Evolutionary conservation across 2,888 invertebrate genomes (phyloP), one percentile per base, ranked within the genome.

Genomic region (Pachycephus smyrnensis): DNA sequence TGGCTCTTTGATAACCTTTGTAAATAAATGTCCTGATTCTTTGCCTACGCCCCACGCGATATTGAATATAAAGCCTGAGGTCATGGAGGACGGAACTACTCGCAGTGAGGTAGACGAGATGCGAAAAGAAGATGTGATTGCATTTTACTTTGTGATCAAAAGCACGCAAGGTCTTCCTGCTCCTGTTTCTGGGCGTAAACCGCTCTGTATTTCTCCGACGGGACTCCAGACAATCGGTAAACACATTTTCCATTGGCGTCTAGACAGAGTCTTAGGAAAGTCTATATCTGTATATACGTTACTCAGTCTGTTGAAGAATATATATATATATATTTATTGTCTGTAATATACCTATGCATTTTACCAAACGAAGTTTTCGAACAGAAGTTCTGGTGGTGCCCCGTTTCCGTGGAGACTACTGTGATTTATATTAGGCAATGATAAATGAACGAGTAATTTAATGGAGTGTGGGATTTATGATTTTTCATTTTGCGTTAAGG

Each of bases 121-220:
- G 12, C 36, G 77, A 75, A 82, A 80, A 80, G 77, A 77, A 78
- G 77, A 79, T 80, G 83, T 81, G 83, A 84, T 85, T 84, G 81
- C 84, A 83, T 86, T 85, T 86, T 82, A 78, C 84, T 83, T 84
- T 82, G 80, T 82, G 86, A 85, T 85, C 85, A 84, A 86, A 85
- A 83, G 73, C 78, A 81, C 73, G 78, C 80, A 78, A 69, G 73
- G 69, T 68, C 35, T 73, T 74, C 68, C 55, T 76, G 71, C 69
- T 69, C 78, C 71, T 30, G 31, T 32, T 71, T 15, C 71, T 9
- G 9, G 23, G 23, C 23, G 40, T 23, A 23, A 55, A 55, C 40
- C 23, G 23, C 23, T 55, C 23, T 55, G 40, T 55, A 55, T 55
- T 55, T 55, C 23, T 55, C 40, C 6, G 40, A 55, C 40, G 23